phyloP scores from a whole-genome alignment of 2,113 vertebrate species.

The Cryptomyrus ogoouensis region DNA sequence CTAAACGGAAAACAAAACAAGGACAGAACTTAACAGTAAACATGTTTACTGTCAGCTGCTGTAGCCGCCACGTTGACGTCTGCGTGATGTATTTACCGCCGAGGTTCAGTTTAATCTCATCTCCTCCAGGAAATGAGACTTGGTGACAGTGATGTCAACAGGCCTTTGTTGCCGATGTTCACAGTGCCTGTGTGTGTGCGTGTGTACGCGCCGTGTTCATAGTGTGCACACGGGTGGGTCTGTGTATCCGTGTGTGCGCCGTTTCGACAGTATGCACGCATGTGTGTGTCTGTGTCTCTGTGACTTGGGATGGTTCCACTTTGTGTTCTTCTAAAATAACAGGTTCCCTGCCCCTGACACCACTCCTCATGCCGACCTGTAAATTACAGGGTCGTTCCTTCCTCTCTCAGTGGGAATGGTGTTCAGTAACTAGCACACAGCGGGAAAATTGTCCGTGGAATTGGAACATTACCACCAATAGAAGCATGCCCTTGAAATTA shows the following conservation, averaged over 20 bases:
- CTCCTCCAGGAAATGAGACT: conserved; percentile 55
- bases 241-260: conserved; percentile 4
- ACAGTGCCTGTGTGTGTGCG: conserved; percentile 45
- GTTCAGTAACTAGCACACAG: background rate
- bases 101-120: conserved; percentile 58
- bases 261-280: background rate
- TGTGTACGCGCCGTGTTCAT: background rate
- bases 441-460: background rate
- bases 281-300: conserved; percentile 19
- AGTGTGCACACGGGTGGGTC: background rate
- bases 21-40: conserved; percentile 29
- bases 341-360: conserved; percentile 29
- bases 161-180: conserved; percentile 59
- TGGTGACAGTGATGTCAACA: conserved; percentile 67
- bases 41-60: conserved; percentile 59
- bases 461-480: background rate
- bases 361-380: conserved; percentile 21
- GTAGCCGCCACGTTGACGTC: conserved; percentile 16
- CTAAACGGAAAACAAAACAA: conserved; percentile 20
- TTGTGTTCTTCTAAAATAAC: background rate
- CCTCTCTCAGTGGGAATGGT: background rate
- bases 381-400: background rate
- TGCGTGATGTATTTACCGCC: conserved; percentile 29
- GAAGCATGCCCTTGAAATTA: background rate
- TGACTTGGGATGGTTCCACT: background rate